Evolutionary conservation across 1,140 invertebrate species (phyloP).

Genomic region (Batillaria attramentaria): DNA sequence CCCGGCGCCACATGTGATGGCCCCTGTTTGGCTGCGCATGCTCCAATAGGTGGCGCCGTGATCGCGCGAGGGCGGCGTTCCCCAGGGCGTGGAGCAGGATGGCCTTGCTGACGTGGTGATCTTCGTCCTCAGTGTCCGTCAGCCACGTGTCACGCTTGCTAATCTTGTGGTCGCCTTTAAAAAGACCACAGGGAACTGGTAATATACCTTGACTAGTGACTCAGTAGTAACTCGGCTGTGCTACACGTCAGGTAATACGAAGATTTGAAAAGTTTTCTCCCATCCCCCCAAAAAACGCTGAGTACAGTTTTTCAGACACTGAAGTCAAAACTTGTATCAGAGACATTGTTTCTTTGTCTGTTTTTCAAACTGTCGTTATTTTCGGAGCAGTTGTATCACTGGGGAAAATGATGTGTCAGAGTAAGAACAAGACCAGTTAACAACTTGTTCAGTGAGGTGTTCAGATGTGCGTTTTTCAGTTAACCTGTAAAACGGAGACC

Average conservation of each 20-base stretch:
- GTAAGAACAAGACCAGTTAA: too few relatives aligned
- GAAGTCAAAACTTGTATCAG: background rate
- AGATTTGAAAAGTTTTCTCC: too few relatives aligned
- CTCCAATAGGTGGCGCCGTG: conserved; percentile 36
- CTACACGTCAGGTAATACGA: too few relatives aligned
- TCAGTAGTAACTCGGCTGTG: too few relatives aligned
- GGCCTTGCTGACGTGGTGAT: conserved; percentile 30
- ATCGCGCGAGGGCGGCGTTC: conserved; percentile 39
- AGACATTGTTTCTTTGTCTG: background rate
- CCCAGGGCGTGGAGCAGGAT: conserved; percentile 43
- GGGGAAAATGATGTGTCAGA: too few relatives aligned
- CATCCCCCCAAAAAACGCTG: background rate
- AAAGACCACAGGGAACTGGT: background rate
- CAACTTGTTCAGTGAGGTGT: too few relatives aligned
- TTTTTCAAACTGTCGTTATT: too few relatives aligned
- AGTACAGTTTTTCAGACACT: background rate
- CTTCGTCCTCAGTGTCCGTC: background rate
- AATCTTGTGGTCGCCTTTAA: background rate
- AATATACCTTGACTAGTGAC: background rate
- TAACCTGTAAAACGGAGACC: too few relatives aligned
- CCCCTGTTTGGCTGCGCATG: conserved; percentile 38
- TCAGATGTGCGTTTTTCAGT: too few relatives aligned
- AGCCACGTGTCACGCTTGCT: conserved; percentile 18
- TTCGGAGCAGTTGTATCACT: too few relatives aligned
- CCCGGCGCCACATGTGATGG: conserved; percentile 34